Base-by-base conservation (phyloP, 2,113 vertebrate species). In the Dicentrarchus labrax region DNA sequence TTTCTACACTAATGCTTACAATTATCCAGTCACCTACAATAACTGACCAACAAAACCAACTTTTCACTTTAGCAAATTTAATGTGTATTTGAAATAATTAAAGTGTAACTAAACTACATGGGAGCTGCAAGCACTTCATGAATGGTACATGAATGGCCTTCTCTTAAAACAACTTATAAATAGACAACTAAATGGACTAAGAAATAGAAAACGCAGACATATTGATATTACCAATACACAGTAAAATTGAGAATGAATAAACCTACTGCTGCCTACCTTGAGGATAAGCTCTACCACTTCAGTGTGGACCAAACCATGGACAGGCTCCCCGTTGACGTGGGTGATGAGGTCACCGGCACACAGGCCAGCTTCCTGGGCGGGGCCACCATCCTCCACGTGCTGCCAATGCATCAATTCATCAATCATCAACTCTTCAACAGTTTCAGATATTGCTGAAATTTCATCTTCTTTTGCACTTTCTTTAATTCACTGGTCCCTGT, bases 341-440 rank as follows among this genome's bases (percentile, higher is more conserved):
- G 97, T 99, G 92, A 99, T 99, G 87, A 99, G 97, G 92, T 99
- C 97, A 24, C 97, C 97, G 0, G 97, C 97, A 73, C 96, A 97
- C 11, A 99, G 95, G 8, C 97, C 96, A 0, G 97, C 97, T 86
- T 98, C 97, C 71, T 99, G 97, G 43, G 97, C 97, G 0, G 97
- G 97, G 10, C 97, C 97, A 0, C 96, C 96, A 0, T 98, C 97
- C 76, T 99, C 97, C 53, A 99, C 97, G 30, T 99, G 97, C 97
- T 99, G 91, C 38, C n/a, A 85, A 73, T 30, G 30, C 30, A 30
- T 30, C 30, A 30, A 30, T 30, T 30, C 30, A 30, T 30, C 30
- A 30, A 30, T 30, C 30, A 30, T 30, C 10, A 72, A 30, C 5
- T 19, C 36, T 11, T 71, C 1, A 39, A 24, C 24, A 60, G 41